Percentiles rank a stretch among this genome's conserved stretches.
phyloP scores from a whole-genome alignment of 2,888 invertebrate genomes.

The Drosophila ezoana region DNA sequence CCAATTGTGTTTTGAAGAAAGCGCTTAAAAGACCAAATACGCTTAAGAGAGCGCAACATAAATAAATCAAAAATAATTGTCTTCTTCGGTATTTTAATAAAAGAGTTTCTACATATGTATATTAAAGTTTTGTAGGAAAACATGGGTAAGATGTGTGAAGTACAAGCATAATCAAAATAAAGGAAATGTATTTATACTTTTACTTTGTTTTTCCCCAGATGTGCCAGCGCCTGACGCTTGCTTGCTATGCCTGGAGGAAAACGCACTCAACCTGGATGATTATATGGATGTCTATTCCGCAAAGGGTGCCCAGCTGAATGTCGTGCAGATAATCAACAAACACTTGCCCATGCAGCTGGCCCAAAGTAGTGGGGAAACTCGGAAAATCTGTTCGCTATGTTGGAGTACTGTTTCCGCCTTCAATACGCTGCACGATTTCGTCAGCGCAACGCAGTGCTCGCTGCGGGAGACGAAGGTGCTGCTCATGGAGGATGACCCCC shows the following conservation, averaged over 20 bases:
- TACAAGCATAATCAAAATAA: background rate
- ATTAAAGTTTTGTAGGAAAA: slow-evolving; percentile 30
- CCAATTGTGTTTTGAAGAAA: background rate
- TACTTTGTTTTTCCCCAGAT: slow-evolving; percentile 18
- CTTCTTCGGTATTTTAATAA: slow-evolving; percentile 1
- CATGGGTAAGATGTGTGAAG: slow-evolving; percentile 46
- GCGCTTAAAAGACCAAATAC: background rate
- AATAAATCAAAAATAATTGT: background rate
- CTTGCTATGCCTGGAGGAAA: slow-evolving; percentile 67
- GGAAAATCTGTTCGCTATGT: slow-evolving; percentile 70
- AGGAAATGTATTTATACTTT: background rate
- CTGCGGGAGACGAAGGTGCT: slow-evolving; percentile 60
- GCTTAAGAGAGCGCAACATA: background rate
- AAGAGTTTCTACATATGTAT: slow-evolving; percentile 28
- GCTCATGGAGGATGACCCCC: slow-evolving; percentile 70
- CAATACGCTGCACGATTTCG: slow-evolving; percentile 74
- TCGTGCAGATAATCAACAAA: slow-evolving; percentile 58
- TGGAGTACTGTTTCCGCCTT: slow-evolving; percentile 77
- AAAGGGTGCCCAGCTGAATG: slow-evolving; percentile 44
- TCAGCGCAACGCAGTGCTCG: slow-evolving; percentile 60
- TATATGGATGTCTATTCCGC: slow-evolving; percentile 57
- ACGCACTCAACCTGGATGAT: slow-evolving; percentile 29
- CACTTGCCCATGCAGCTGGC: slow-evolving; percentile 64
- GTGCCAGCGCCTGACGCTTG: slow-evolving; percentile 34
- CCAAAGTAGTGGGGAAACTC: slow-evolving; percentile 43